phyloP scores from a whole-genome alignment of 2,113 vertebrate genomes.

The Zeus faber region DNA sequence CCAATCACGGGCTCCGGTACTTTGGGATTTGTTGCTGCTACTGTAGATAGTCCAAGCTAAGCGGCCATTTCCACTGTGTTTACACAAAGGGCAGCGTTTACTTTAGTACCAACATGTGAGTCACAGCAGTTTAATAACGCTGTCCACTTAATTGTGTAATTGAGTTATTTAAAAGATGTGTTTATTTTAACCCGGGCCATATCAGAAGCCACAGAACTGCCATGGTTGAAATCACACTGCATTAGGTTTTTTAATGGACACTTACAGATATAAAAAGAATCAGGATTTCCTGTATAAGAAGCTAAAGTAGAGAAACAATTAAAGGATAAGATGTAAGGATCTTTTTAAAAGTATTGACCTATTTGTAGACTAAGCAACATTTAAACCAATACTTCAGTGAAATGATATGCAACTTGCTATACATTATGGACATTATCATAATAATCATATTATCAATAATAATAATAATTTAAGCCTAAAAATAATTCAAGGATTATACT shows the following conservation, averaged over 20 bases:
- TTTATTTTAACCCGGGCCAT: slow-evolving; percentile 57
- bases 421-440: neutral
- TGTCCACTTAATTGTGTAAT: slow-evolving; percentile 59
- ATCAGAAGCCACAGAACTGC: slow-evolving; percentile 48
- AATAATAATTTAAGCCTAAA: neutral
- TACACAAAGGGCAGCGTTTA: slow-evolving; percentile 69
- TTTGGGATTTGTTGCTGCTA: slow-evolving; percentile 60
- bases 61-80: slow-evolving; percentile 59
- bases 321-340: neutral
- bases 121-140: slow-evolving; percentile 60
- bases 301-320: slow-evolving; percentile 27
- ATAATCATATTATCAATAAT: no score
- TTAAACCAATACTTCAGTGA: no score
- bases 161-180: slow-evolving; percentile 60
- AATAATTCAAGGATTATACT: neutral
- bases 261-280: slow-evolving; percentile 15
- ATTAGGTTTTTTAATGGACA: slow-evolving; percentile 39
- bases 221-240: slow-evolving; percentile 38
- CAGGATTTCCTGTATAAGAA: slow-evolving; percentile 26
- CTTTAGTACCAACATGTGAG: slow-evolving; percentile 66
- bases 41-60: slow-evolving; percentile 48
- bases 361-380: no score
- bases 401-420: neutral
- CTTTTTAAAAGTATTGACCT: no score
- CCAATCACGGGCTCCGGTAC: slow-evolving; percentile 58